These are phyloP conservation scores for Leuctra nigra DNA, from an alignment of 2,888 invertebrate genomes.

Conservation along the genomic window DNA sequence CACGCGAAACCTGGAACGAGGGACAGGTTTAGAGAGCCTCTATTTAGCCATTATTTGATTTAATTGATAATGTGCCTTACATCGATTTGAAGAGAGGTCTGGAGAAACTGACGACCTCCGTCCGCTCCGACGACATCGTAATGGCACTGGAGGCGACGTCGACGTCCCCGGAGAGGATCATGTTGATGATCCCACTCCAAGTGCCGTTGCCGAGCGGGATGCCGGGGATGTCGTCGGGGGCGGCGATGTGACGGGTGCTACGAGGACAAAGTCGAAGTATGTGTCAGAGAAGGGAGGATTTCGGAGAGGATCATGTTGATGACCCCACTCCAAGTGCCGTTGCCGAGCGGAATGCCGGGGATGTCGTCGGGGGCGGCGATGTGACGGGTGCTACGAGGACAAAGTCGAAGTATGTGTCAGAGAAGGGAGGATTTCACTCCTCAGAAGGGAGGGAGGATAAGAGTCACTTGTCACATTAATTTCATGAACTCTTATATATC, in stretches of 20 bases:
- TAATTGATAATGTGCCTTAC: slow-evolving; percentile 4
- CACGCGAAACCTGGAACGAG: slow-evolving; percentile 2
- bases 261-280: no score
- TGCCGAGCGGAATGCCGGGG: neutral
- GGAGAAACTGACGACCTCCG: neutral
- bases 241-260: neutral
- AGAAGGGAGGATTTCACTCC: no score
- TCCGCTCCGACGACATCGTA: slow-evolving; percentile 6
- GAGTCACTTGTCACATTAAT: neutral
- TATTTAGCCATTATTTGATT: no score
- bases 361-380: neutral
- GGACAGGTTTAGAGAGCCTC: no score
- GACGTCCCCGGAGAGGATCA: neutral
- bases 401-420: no score
- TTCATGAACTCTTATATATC: neutral
- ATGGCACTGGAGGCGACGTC: slow-evolving; percentile 7
- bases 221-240: slow-evolving; percentile 1
- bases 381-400: slow-evolving; percentile 10
- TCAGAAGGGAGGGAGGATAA: neutral
- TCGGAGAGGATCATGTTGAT: no score
- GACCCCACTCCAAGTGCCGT: slow-evolving; percentile 12
- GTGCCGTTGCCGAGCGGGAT: slow-evolving; percentile 3
- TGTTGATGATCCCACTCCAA: slow-evolving; percentile 13
- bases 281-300: no score
- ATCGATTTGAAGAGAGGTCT: slow-evolving; percentile 2